A percentile compares a stretch with the other conserved stretches of the same genome.
Evolutionary conservation across 2,888 invertebrate species (phyloP).

Genomic region (Habroteleia sp.): DNA sequence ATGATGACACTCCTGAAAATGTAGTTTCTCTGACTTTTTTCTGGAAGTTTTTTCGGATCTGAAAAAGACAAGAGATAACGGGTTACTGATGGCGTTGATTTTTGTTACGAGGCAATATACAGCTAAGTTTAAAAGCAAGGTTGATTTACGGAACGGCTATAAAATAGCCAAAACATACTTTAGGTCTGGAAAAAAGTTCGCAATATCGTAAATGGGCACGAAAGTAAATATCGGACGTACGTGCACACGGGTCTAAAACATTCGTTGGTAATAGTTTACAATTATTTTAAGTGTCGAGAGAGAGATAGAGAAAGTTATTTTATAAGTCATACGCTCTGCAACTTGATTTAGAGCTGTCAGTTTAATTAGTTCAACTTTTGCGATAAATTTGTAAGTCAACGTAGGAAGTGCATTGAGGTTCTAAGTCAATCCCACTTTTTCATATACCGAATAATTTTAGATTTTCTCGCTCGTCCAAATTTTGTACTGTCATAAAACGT

Average conservation of each 20-base stretch:
- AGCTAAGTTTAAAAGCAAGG: not conserved
- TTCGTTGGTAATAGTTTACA: slow-evolving; percentile 25
- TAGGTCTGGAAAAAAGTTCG: slow-evolving; percentile 19
- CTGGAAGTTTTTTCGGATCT: slow-evolving; percentile 18
- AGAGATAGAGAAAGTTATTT: not conserved
- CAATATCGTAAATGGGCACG: slow-evolving; percentile 17
- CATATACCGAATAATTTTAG: slow-evolving; percentile 13
- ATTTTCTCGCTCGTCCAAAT: slow-evolving; percentile 2
- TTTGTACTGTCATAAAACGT: slow-evolving; percentile 33
- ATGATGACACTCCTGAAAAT: not conserved
- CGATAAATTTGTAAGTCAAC: slow-evolving; percentile 18
- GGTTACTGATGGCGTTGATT: slow-evolving; percentile 15
- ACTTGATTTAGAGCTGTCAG: slow-evolving; percentile 9
- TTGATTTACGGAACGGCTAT: slow-evolving; percentile 18
- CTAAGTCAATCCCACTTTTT: slow-evolving; percentile 10
- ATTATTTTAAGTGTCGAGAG: slow-evolving; percentile 27
- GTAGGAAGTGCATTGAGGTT: slow-evolving; percentile 5
- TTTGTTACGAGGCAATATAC: slow-evolving; percentile 19
- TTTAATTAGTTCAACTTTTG: slow-evolving; percentile 29
- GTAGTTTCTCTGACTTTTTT: slow-evolving; percentile 5
- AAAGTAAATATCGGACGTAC: not conserved
- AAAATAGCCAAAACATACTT: slow-evolving; percentile 4
- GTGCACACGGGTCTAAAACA: not conserved
- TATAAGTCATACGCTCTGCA: slow-evolving; percentile 7
- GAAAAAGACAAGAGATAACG: slow-evolving; percentile 32